Conservation (phyloP, 2,888 invertebrate genomes). For the Gisinianus flammeolus region DNA sequence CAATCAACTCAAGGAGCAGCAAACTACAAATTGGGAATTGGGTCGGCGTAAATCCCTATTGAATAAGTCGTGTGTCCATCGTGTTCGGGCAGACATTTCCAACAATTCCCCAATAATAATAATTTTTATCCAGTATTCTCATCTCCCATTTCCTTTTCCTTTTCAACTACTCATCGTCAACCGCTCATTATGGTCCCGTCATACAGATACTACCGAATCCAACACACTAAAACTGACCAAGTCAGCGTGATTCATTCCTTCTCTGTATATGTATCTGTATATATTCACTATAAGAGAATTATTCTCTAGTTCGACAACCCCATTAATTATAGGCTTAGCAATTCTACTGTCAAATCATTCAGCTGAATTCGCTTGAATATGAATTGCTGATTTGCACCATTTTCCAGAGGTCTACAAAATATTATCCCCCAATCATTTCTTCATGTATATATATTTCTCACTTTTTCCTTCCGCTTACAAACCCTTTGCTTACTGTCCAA, state of each 20-base stretch:
- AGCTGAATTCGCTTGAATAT: too few relatives aligned
- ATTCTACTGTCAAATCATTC: too few relatives aligned
- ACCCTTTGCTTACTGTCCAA: too few relatives aligned
- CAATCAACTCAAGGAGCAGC: conserved; percentile 30
- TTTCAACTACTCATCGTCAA: conserved; percentile 31
- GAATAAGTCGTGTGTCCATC: conserved; percentile 28
- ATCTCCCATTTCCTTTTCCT: conserved; percentile 43
- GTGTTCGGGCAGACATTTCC: conserved; percentile 6
- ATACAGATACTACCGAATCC: background rate
- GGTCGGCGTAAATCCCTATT: conserved; percentile 14
- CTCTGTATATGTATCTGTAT: conserved; percentile 1
- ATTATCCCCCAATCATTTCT: too few relatives aligned
- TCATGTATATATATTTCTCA: too few relatives aligned
- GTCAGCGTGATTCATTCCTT: conserved; percentile 21
- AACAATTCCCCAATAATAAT: conserved; percentile 41
- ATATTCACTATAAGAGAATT: background rate
- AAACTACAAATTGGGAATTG: conserved; percentile 34
- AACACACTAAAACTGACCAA: background rate
- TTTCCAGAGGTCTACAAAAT: too few relatives aligned
- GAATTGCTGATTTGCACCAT: too few relatives aligned
- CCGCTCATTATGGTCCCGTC: conserved; percentile 32
- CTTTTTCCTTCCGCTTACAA: too few relatives aligned
- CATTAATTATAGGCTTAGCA: too few relatives aligned
- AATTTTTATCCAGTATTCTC: conserved; percentile 26
- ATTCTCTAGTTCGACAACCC: conserved; percentile 3